These are phyloP conservation scores for Hydrotaea diabolus DNA, from an alignment of 2,888 invertebrate species.

Conservation along the genomic window DNA sequence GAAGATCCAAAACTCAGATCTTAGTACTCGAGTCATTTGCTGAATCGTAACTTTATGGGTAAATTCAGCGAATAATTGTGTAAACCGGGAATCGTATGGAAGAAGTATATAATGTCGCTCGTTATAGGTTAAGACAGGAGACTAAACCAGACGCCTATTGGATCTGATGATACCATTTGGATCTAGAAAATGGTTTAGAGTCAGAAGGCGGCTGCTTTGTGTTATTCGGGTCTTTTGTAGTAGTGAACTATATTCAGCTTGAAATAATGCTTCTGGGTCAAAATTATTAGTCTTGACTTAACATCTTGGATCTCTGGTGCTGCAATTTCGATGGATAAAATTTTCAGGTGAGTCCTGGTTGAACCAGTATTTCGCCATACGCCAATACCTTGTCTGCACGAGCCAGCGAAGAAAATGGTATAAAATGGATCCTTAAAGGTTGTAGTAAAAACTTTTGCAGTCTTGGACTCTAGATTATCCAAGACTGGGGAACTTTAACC, in stretches of 20 bases:
- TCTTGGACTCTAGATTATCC: too few species aligned
- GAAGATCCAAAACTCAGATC: too few species aligned
- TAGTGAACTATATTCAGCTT: background rate
- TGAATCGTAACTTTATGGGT: background rate
- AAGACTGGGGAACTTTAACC: background rate
- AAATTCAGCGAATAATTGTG: background rate
- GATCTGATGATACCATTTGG: background rate
- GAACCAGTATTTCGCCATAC: background rate
- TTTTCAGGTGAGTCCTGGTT: too few species aligned
- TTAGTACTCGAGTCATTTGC: background rate
- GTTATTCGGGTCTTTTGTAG: too few species aligned
- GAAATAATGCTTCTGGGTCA: background rate
- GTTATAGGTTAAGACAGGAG: too few species aligned
- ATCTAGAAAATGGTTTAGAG: background rate
- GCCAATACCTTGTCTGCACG: too few species aligned
- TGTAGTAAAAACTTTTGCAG: too few species aligned
- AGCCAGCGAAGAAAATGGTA: too few species aligned
- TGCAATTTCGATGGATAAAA: background rate
- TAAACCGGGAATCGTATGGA: too few species aligned
- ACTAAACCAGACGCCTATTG: background rate
- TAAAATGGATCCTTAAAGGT: too few species aligned
- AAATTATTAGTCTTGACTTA: too few species aligned
- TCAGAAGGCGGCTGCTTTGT: background rate
- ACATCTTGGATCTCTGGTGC: background rate
- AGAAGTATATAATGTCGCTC: too few species aligned